Conservation (phyloP, 2,797 vertebrate genomes). For the Nyctibius grandis region DNA sequence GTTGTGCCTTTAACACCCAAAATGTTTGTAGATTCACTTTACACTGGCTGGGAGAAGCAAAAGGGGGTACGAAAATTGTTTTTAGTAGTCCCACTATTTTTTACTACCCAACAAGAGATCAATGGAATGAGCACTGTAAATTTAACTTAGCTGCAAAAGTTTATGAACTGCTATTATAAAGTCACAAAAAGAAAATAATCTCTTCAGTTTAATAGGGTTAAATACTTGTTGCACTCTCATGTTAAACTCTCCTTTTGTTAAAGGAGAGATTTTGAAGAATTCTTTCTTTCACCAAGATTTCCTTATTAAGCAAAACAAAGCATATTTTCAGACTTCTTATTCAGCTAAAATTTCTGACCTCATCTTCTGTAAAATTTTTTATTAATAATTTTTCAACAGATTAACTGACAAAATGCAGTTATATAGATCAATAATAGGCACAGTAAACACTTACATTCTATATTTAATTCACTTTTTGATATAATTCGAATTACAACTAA, state of each 20-base stretch:
- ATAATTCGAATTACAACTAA: conserved; percentile 25
- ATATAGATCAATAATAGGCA: not conserved
- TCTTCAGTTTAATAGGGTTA: not conserved
- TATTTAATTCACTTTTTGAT: not conserved
- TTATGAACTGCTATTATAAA: not conserved
- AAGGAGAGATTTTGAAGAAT: not conserved
- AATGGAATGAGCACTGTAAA: not conserved
- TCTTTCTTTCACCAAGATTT: not conserved
- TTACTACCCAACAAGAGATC: not conserved
- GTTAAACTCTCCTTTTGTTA: not conserved
- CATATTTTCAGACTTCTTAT: not conserved
- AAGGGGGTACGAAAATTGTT: not conserved
- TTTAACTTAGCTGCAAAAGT: not conserved
- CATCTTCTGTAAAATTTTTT: not conserved
- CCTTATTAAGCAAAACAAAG: not conserved
- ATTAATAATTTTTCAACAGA: conserved; percentile 16
- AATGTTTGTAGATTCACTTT: not conserved
- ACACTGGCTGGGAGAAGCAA: not conserved
- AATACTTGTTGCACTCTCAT: not conserved
- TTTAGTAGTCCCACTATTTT: not conserved
- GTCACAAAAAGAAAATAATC: not conserved
- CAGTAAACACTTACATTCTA: not conserved
- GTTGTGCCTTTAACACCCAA: not conserved
- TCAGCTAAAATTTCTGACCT: not conserved
- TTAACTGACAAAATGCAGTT: not conserved